Percentiles rank a stretch among this genome's conserved stretches.
Evolutionary conservation across 2,797 vertebrate genomes (phyloP).

Genomic region (Sphaeramia orbicularis): DNA sequence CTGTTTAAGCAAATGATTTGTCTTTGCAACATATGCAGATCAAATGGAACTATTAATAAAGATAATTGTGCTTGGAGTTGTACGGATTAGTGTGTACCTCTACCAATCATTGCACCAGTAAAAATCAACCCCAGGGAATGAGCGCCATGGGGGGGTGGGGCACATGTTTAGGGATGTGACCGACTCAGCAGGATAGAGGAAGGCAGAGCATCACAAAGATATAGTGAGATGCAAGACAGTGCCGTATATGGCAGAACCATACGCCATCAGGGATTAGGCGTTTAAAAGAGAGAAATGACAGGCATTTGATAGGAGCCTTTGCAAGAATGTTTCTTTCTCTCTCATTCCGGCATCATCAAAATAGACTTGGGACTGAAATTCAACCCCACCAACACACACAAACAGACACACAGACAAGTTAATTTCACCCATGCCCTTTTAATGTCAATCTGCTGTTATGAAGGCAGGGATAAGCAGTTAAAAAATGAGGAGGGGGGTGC

Average conservation of each 20-base stretch:
- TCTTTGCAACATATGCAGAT: too few species aligned
- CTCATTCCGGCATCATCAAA: conserved; percentile 59
- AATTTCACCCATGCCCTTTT: conserved; percentile 68
- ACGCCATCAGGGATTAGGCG: conserved; percentile 64
- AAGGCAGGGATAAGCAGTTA: conserved; percentile 45
- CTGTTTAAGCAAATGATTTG: too few species aligned
- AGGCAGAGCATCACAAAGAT: conserved; percentile 22
- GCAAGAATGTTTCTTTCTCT: conserved; percentile 51
- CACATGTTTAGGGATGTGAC: conserved; percentile 25
- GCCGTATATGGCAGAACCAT: conserved; percentile 31
- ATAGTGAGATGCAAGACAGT: conserved; percentile 40
- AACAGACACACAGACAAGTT: conserved; percentile 43
- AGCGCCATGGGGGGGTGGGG: conserved; percentile 10
- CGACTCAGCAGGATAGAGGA: conserved; percentile 34
- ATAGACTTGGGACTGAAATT: conserved; percentile 48
- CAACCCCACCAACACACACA: conserved; percentile 12
- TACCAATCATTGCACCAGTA: conserved; percentile 13
- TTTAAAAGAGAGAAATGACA: conserved; percentile 62
- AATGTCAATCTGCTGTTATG: conserved; percentile 69
- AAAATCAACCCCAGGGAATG: conserved; percentile 30
- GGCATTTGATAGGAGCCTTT: conserved; percentile 65
- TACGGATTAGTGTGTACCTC: too few species aligned
- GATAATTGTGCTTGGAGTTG: too few species aligned
- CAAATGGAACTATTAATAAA: too few species aligned
- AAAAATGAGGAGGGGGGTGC: neutral